phyloP scores from a whole-genome alignment of 2,888 invertebrate genomes.

The Tanypteryx hageni region DNA sequence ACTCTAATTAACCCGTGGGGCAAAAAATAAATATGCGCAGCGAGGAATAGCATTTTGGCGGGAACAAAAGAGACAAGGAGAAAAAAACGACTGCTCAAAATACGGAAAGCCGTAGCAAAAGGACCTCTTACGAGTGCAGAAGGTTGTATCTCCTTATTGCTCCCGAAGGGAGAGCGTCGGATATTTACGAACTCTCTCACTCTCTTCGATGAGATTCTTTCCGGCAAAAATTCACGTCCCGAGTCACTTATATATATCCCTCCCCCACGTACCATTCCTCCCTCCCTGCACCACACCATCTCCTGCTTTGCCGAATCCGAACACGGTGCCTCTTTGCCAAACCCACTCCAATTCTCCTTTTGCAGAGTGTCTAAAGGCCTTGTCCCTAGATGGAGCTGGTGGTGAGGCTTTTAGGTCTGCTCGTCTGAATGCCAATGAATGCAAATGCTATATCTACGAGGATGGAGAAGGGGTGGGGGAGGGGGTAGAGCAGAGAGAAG shows the following conservation, averaged over 20 bases:
- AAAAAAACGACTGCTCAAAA: background rate
- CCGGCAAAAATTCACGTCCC: background rate
- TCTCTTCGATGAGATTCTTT: background rate
- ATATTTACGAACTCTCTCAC: constrained; percentile 2
- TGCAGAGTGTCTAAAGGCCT: constrained; percentile 9
- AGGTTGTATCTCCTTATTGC: background rate
- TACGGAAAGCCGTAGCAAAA: background rate
- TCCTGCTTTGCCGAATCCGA: background rate
- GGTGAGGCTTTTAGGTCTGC: constrained; percentile 47
- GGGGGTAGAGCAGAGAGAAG: too few species aligned
- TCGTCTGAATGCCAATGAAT: constrained; percentile 61
- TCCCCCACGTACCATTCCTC: background rate
- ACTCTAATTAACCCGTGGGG: background rate
- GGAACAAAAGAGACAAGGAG: background rate
- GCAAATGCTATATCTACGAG: constrained; percentile 57
- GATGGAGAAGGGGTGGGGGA: background rate
- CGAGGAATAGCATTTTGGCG: background rate
- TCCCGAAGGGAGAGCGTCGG: background rate
- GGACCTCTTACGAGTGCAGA: too few species aligned
- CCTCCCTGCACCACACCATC: background rate
- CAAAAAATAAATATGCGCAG: background rate
- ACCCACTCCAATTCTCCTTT: background rate
- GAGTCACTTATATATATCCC: background rate
- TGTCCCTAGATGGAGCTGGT: constrained; percentile 17
- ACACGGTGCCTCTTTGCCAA: background rate